Evolutionary conservation across 2,113 vertebrate genomes (phyloP), one percentile per base, ranked within the genome.

Genomic region (Uria aalge): DNA sequence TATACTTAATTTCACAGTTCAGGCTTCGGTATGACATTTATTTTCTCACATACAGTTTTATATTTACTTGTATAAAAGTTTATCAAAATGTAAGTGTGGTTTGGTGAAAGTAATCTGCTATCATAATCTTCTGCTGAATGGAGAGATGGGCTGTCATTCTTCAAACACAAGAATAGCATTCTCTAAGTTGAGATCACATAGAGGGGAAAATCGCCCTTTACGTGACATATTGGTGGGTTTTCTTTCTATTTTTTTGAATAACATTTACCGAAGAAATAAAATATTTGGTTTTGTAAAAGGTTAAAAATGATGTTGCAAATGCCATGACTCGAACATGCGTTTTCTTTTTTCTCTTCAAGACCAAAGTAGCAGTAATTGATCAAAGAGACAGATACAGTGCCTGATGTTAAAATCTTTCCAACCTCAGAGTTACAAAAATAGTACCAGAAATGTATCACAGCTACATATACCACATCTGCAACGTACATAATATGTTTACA

Each of bases 361-460:
- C n/a, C 34, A n/a, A 87, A 77, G 72, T 60, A 94, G 60, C 79
- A 91, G 85, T 56, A 64, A 69, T 91, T 50, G 91, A 94, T 96
- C 86, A 85, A 22, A 92, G 69, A 88, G 24, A 21, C 60, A 82
- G 93, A 94, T 91, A 88, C 4, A 53, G 66, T 41, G 34, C 48
- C 60, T 96, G 92, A 40, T 90, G 90, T 79, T 50, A 80, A 80
- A 85, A 66, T 66, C 45, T 94, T 97, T 97, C 96, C 96, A 94
- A 88, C 85, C 86, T 92, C 87, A 82, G 36, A 32, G 38, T 40
- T 83, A 71, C 78, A 64, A 74, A 96, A 91, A 95, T 91, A 97
- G 92, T 19, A 78, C 48, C 74, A 82, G 66, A 64, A 74, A 50
- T 16, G 13, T 48, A 34, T 38, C 68, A 60, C 67, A 47, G 18